Conservation (phyloP, 2,888 invertebrate species). For the Tipula unca region DNA sequence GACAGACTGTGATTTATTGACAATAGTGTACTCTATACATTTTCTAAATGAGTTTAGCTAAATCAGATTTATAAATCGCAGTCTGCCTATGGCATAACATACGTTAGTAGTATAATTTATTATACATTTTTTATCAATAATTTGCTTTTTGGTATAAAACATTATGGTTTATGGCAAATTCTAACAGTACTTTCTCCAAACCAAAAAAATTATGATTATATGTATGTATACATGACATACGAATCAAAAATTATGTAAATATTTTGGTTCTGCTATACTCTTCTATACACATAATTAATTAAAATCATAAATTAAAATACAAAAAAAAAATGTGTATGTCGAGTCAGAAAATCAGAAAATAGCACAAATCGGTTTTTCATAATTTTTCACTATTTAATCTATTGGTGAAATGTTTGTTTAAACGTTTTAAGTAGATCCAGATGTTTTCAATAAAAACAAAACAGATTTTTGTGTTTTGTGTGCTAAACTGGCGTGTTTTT, state of each 20-base stretch:
- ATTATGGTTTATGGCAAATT: not conserved
- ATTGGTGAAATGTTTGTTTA: not conserved
- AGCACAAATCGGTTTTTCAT: not conserved
- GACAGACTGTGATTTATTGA: too few species aligned
- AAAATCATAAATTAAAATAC: not conserved
- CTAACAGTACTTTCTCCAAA: not conserved
- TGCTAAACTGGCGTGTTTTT: not conserved
- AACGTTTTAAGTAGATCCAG: not conserved
- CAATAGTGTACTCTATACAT: too few species aligned
- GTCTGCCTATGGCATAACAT: too few species aligned
- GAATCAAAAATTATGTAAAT: not conserved
- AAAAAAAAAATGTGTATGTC: not conserved
- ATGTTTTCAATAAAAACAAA: not conserved
- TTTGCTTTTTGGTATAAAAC: not conserved
- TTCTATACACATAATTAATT: not conserved
- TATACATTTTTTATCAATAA: not conserved
- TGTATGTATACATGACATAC: not conserved
- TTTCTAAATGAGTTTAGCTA: too few species aligned
- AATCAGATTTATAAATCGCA: too few species aligned
- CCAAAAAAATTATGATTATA: not conserved
- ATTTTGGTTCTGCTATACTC: not conserved
- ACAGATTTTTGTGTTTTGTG: not conserved
- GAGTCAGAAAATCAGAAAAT: not conserved
- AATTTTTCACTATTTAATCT: not conserved
- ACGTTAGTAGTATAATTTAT: not conserved